Percentiles rank a stretch among this genome's conserved stretches.
Conservation (phyloP, 2,113 vertebrate genomes). For the Raja brachyura region DNA sequence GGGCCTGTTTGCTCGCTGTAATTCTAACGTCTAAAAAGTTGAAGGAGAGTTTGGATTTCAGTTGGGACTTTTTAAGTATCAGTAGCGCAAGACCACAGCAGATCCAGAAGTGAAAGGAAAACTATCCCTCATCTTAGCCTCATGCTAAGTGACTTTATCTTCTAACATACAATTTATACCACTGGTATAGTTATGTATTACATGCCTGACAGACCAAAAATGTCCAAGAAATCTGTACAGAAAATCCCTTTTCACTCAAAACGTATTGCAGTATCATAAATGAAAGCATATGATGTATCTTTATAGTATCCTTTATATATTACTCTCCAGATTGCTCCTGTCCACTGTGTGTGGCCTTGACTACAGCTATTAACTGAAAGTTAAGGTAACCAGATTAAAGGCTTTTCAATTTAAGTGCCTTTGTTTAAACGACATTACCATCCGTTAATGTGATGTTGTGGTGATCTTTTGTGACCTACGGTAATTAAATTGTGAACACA, state of each 20-base stretch:
- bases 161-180: neutral
- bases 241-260: neutral
- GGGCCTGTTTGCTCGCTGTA: too few relatives aligned
- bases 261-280: neutral
- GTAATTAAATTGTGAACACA: constrained; percentile 29
- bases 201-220: neutral
- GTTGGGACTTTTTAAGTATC: neutral
- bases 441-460: constrained; percentile 28
- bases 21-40: neutral
- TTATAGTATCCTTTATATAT: neutral
- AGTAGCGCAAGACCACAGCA: too few relatives aligned
- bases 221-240: neutral
- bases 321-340: neutral
- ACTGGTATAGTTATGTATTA: neutral
- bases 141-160: neutral
- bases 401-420: constrained; percentile 23
- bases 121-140: neutral
- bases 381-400: constrained; percentile 60
- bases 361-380: constrained; percentile 57
- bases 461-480: constrained; percentile 26
- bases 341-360: constrained; percentile 54
- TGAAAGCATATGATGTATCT: neutral
- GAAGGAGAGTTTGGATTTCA: constrained; percentile 1
- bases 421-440: constrained; percentile 32
- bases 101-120: neutral